Evolutionary conservation across 2,113 vertebrate genomes (phyloP).

Genomic region (Aphyosemion australe): DNA sequence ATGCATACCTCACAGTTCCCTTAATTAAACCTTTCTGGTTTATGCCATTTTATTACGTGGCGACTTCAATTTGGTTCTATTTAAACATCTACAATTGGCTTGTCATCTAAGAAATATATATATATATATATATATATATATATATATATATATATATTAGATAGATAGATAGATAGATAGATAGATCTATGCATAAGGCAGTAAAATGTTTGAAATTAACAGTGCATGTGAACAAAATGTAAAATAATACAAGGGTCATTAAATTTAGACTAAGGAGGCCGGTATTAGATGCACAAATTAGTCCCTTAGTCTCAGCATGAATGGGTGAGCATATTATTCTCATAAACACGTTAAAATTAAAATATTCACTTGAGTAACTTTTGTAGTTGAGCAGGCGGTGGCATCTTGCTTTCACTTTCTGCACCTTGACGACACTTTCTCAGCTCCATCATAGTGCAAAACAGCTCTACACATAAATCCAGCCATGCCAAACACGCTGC

Average conservation of each 20-base stretch:
- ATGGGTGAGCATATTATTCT: constrained; percentile 38
- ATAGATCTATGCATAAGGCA: constrained; percentile 48
- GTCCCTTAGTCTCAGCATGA: constrained; percentile 34
- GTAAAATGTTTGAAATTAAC: constrained; percentile 47
- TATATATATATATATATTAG: not conserved
- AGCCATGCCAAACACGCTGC: constrained; percentile 15
- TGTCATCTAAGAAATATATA: too few relatives aligned
- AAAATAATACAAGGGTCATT: constrained; percentile 42
- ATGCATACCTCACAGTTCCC: not conserved
- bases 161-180: not conserved
- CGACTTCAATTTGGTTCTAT: too few relatives aligned
- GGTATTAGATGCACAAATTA: constrained; percentile 57
- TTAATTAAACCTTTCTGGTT: not conserved
- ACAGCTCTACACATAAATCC: constrained; percentile 50
- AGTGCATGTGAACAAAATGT: constrained; percentile 51
- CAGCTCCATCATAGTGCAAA: constrained; percentile 25
- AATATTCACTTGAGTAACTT: constrained; percentile 53
- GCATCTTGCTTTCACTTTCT: constrained; percentile 38
- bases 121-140: not conserved
- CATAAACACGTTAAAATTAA: constrained; percentile 59
- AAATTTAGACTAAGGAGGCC: constrained; percentile 45
- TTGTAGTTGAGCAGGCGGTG: constrained; percentile 15
- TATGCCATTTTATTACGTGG: not conserved
- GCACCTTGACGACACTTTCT: constrained; percentile 29
- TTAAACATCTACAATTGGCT: too few relatives aligned